Evolutionary conservation across 2,888 invertebrate genomes (phyloP).

Genomic region (Chrysolina americana): DNA sequence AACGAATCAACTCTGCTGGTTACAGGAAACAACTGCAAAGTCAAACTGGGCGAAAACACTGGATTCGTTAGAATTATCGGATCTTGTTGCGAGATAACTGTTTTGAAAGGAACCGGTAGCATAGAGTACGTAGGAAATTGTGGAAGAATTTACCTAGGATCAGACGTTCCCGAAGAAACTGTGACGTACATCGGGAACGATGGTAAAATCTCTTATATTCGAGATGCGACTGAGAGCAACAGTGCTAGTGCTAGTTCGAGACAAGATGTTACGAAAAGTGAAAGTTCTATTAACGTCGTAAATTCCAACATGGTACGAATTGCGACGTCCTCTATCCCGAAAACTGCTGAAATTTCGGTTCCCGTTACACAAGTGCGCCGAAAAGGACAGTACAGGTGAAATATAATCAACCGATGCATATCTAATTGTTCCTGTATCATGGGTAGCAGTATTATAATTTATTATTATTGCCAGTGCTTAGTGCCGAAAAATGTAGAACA

Average conservation of each 20-base stretch:
- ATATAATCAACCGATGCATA: background rate
- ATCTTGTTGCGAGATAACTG: conserved; percentile 45
- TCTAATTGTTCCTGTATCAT: background rate
- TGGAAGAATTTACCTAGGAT: conserved; percentile 49
- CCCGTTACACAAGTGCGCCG: background rate
- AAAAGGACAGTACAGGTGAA: background rate
- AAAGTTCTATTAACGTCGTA: background rate
- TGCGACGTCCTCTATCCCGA: background rate
- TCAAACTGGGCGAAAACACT: conserved; percentile 48
- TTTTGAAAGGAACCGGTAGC: conserved; percentile 48
- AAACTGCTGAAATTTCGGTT: background rate
- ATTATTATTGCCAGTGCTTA: background rate
- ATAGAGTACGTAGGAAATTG: conserved; percentile 53
- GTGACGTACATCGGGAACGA: conserved; percentile 50
- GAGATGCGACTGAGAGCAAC: background rate
- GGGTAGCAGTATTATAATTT: background rate
- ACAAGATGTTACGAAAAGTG: background rate
- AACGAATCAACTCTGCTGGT: conserved; percentile 43
- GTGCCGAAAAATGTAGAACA: too few species aligned
- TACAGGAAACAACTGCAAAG: conserved; percentile 52
- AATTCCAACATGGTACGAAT: conserved; percentile 24
- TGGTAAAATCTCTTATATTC: conserved; percentile 37
- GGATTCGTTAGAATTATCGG: conserved; percentile 49
- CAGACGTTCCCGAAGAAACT: conserved; percentile 42
- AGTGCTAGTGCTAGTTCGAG: background rate